These are phyloP conservation scores for Adrianichthys oophorus DNA, from an alignment of 2,797 vertebrate genomes.

Conservation along the genomic window DNA sequence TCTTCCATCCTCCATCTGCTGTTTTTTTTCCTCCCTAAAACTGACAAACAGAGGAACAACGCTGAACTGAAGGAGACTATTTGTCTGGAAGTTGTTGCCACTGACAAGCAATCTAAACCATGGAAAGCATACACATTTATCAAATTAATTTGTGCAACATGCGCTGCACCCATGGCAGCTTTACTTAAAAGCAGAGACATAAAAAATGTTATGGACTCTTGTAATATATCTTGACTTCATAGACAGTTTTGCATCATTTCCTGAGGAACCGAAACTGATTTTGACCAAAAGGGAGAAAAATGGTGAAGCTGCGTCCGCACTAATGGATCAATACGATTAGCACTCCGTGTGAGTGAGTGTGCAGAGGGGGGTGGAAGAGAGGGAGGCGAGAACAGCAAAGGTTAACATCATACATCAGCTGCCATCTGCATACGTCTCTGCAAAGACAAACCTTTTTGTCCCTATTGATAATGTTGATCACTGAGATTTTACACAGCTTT, in stretches of 20 bases:
- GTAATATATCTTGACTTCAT: slow-evolving; percentile 29
- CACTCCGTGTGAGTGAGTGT: slow-evolving; percentile 30
- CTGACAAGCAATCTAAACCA: slow-evolving; percentile 58
- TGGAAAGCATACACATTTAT: slow-evolving; percentile 60
- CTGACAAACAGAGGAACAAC: slow-evolving; percentile 56
- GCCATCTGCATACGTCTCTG: slow-evolving; percentile 55
- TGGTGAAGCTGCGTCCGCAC: slow-evolving; percentile 29
- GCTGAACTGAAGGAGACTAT: slow-evolving; percentile 49
- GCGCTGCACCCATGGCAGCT: slow-evolving; percentile 40
- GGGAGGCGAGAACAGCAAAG: slow-evolving; percentile 66
- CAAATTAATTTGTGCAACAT: slow-evolving; percentile 64
- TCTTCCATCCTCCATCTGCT: slow-evolving; percentile 48
- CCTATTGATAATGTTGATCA: slow-evolving; percentile 34
- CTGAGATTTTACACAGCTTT: slow-evolving; percentile 48
- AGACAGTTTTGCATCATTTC: slow-evolving; percentile 40
- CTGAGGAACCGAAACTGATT: slow-evolving; percentile 33
- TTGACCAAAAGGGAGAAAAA: slow-evolving; percentile 33
- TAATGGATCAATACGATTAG: slow-evolving; percentile 67
- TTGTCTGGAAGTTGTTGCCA: slow-evolving; percentile 60
- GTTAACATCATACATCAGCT: slow-evolving; percentile 73
- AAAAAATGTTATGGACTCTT: slow-evolving; percentile 28
- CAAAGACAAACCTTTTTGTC: slow-evolving; percentile 53
- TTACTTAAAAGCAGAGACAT: slow-evolving; percentile 23
- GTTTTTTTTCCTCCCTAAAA: slow-evolving; percentile 35
- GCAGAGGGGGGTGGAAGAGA: slow-evolving; percentile 28